Percentiles rank a stretch among this genome's conserved stretches.
These are phyloP conservation scores for Pterocles orientalis DNA, from an alignment of 2,113 vertebrate genomes.

Conservation along the genomic window DNA sequence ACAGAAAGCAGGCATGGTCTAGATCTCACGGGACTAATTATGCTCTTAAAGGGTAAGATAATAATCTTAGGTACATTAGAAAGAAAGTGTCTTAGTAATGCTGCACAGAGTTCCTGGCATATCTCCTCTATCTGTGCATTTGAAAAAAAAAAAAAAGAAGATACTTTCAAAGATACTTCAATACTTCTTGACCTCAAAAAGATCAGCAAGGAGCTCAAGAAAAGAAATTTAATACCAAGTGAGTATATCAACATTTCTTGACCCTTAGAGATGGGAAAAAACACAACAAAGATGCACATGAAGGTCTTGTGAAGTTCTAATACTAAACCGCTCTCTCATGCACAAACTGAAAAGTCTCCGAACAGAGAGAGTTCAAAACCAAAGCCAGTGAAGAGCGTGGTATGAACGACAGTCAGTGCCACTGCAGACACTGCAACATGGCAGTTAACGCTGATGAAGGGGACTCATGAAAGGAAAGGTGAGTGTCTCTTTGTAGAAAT, in stretches of 20 bases:
- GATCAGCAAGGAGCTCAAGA: not conserved
- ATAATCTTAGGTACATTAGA: not conserved
- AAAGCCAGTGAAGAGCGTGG: not conserved
- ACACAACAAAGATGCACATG: not conserved
- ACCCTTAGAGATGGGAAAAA: not conserved
- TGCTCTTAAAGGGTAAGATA: slow-evolving; percentile 15
- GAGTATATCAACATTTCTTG: not conserved
- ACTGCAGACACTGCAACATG: accelerated
- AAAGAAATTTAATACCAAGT: not conserved
- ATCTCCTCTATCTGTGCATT: not conserved
- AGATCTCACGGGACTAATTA: slow-evolving; percentile 24
- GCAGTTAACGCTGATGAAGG: not conserved
- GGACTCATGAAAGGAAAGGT: accelerated
- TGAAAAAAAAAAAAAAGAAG: not conserved
- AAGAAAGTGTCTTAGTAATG: not conserved
- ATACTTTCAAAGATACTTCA: not conserved
- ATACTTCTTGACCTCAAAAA: not conserved
- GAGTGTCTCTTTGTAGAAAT: accelerated
- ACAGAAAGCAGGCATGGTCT: not conserved
- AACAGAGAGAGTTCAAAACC: not conserved
- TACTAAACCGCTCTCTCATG: not conserved
- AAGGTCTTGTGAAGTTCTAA: not conserved
- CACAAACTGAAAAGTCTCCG: not conserved
- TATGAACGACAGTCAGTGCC: not conserved
- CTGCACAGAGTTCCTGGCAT: not conserved